These are phyloP conservation scores for Atta cephalotes DNA, from an alignment of 1,140 invertebrate genomes.

Conservation along the genomic window DNA sequence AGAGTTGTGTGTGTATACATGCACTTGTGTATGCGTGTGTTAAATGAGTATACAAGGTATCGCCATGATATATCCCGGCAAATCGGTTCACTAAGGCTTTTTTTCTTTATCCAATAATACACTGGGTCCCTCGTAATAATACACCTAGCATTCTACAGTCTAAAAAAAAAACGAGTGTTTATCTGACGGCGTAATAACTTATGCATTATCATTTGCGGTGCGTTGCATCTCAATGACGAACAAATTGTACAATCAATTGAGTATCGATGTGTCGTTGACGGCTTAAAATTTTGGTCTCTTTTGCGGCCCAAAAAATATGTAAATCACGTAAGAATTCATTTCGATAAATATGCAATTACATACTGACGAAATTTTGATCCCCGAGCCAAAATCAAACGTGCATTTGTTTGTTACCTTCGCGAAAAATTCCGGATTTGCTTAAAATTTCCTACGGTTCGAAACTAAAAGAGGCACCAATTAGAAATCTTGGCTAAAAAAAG, in stretches of 20 bases:
- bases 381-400: slow-evolving; percentile 22
- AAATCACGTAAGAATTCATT: slow-evolving; percentile 9
- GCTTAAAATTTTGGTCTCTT: slow-evolving; percentile 36
- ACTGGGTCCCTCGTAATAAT: slow-evolving; percentile 54
- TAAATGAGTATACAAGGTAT: slow-evolving; percentile 31
- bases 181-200: slow-evolving; percentile 10
- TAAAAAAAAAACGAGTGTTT: slow-evolving; percentile 25
- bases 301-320: neutral
- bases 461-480: slow-evolving; percentile 26
- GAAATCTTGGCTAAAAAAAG: slow-evolving; percentile 5
- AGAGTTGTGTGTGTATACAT: slow-evolving; percentile 29
- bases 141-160: slow-evolving; percentile 43
- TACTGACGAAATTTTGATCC: slow-evolving; percentile 17
- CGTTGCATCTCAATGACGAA: slow-evolving; percentile 13
- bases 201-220: slow-evolving; percentile 34
- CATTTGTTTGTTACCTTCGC: neutral
- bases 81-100: slow-evolving; percentile 49
- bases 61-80: neutral
- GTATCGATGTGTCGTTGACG: slow-evolving; percentile 28
- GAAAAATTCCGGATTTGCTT: neutral
- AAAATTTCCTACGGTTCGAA: slow-evolving; percentile 34
- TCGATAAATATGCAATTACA: slow-evolving; percentile 6
- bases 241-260: slow-evolving; percentile 16
- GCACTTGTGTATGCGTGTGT: slow-evolving; percentile 11
- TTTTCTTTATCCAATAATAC: slow-evolving; percentile 29